phyloP scores from a whole-genome alignment of 2,888 invertebrate genomes.

The Cheilosia pagana region DNA sequence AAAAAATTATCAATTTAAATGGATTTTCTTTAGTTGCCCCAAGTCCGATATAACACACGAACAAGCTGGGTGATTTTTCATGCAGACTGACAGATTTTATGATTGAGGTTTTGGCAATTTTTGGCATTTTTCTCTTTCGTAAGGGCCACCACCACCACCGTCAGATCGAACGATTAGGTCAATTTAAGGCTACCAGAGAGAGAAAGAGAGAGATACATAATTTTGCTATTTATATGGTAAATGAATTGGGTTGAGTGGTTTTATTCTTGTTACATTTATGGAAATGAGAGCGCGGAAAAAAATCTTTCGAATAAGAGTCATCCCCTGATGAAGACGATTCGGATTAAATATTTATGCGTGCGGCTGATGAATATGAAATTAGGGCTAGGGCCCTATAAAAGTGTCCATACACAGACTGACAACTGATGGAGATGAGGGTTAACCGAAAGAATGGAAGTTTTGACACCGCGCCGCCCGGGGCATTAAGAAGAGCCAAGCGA shows the following conservation, averaged over 20 bases:
- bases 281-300: slow-evolving; percentile 40
- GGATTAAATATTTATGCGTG: slow-evolving; percentile 55
- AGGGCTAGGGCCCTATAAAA: slow-evolving; percentile 49
- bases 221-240: slow-evolving; percentile 74
- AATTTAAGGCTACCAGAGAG: slow-evolving; percentile 22
- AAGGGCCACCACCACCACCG: background rate
- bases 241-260: slow-evolving; percentile 25
- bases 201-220: slow-evolving; percentile 31
- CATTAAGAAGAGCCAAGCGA: too few relatives aligned
- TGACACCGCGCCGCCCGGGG: too few relatives aligned
- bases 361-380: slow-evolving; percentile 62
- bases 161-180: slow-evolving; percentile 49
- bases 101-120: slow-evolving; percentile 58
- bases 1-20: slow-evolving; percentile 64
- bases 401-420: slow-evolving; percentile 46
- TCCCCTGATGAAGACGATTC: slow-evolving; percentile 42
- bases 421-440: slow-evolving; percentile 57
- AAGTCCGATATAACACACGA: background rate
- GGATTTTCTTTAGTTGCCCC: slow-evolving; percentile 18
- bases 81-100: slow-evolving; percentile 63
- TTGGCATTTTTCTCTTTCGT: background rate
- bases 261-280: slow-evolving; percentile 34
- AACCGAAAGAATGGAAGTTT: background rate
- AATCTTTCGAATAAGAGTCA: slow-evolving; percentile 8
- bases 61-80: slow-evolving; percentile 57